Base-by-base conservation (phyloP, 2,113 vertebrate genomes). In the Oreochromis tanganicae region DNA sequence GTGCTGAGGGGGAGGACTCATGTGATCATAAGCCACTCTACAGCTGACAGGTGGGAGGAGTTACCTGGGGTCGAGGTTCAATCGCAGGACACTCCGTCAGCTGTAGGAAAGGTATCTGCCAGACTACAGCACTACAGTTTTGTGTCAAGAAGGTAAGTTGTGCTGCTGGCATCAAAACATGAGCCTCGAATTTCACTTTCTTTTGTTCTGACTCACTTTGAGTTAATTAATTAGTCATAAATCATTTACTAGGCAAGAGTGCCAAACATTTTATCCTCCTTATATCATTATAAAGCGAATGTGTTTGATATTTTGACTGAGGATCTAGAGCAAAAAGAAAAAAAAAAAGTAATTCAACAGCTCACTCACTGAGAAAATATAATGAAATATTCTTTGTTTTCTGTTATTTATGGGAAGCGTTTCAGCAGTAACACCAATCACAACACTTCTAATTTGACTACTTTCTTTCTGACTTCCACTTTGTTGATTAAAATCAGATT, bases 31-130 rank as follows among this genome's bases (percentile, higher is more conserved):
- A 92, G 84, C 6, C 11, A 54, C 38, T 81, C 34, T 82, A n/a
- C 81, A 83, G 82, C 34, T 81, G 80, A 84, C 71, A 90, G 87
- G 78, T 87, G 91, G 92, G 91, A 89, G 88, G 90, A 86, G 86
- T 90, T 94, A 89, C 89, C 90, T 91, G 88, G 83, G 94, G 93
- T 96, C 92, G 94, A 95, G 94, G 96, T 95, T 96, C 94, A 94
- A 57, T 24, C 27, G 5, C 57, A 57, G 91, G 91, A 85, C 88
- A 94, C 81, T 34, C 19, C 21, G 43, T 10, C 41, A 34, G 16
- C 27, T 84, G 84, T 9, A 73, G 66, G 32, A 81, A 48, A 81
- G 10, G 16, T 21, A 17, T 68, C 32, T 3, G 36, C 21, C 7
- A 55, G 10, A 41, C 19, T 38, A 41, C 11, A 5, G 6, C 3